Conservation (phyloP, 2,797 vertebrate species). For the Acrocephalus scirpaceus region DNA sequence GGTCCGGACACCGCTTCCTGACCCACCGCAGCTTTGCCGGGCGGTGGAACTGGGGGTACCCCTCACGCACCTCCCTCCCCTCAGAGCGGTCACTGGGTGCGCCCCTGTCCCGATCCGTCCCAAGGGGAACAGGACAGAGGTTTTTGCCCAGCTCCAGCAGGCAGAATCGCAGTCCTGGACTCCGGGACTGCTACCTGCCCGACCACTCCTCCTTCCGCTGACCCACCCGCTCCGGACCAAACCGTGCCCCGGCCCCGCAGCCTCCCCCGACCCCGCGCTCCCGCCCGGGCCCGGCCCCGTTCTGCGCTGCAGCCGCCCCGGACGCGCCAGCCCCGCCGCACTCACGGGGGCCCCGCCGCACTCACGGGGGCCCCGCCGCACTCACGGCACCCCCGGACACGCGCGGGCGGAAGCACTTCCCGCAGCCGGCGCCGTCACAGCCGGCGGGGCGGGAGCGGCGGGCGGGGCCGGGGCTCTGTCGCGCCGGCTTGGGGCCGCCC, state of each 20-base stretch:
- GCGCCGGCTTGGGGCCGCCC: neutral
- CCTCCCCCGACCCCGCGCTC: too few relatives aligned
- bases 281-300: neutral
- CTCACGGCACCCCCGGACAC: neutral
- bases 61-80: neutral
- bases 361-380: neutral
- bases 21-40: accelerated
- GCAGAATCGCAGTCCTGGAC: too few relatives aligned
- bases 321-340: too few relatives aligned
- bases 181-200: neutral
- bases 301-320: neutral
- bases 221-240: neutral
- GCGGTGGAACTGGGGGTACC: accelerated
- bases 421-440: neutral
- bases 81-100: neutral
- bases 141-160: neutral
- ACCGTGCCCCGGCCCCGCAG: too few relatives aligned
- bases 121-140: neutral
- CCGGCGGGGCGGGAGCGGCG: neutral
- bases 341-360: too few relatives aligned
- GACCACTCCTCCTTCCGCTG: neutral
- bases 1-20: neutral
- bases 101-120: too few relatives aligned
- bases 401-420: neutral
- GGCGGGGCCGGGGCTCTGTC: neutral